Evolutionary conservation across 2,888 invertebrate genomes (phyloP).

Genomic region (Polia nebulosa): DNA sequence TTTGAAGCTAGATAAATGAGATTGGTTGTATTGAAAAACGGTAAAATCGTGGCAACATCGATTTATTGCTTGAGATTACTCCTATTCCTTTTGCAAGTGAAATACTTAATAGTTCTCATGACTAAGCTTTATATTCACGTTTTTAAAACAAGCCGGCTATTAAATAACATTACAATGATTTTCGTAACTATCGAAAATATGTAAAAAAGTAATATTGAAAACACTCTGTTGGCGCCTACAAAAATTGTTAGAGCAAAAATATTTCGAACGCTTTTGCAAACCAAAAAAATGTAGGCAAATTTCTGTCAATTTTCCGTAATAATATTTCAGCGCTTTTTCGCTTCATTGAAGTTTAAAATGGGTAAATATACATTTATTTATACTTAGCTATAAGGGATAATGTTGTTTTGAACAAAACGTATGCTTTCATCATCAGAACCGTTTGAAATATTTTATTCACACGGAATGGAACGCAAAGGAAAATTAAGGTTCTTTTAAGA

Average conservation of each 20-base stretch:
- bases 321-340: background rate
- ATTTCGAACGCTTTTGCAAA: constrained; percentile 15
- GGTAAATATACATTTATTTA: too few relatives aligned
- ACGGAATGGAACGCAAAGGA: constrained; percentile 1
- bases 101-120: too few relatives aligned
- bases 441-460: background rate
- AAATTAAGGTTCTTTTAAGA: background rate
- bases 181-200: background rate
- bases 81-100: background rate
- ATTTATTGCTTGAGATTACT: background rate
- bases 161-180: too few relatives aligned
- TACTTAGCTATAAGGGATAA: too few relatives aligned
- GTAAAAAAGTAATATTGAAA: background rate
- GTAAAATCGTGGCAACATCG: background rate
- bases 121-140: background rate
- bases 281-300: constrained; percentile 27
- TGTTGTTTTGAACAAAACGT: background rate
- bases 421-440: background rate
- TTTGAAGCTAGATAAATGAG: constrained; percentile 15
- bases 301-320: background rate
- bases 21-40: constrained; percentile 4
- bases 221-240: constrained; percentile 21
- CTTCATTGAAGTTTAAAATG: background rate
- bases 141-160: background rate
- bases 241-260: constrained; percentile 32